These are phyloP conservation scores for Alauda arvensis DNA, from an alignment of 2,797 vertebrate genomes.

Conservation along the genomic window DNA sequence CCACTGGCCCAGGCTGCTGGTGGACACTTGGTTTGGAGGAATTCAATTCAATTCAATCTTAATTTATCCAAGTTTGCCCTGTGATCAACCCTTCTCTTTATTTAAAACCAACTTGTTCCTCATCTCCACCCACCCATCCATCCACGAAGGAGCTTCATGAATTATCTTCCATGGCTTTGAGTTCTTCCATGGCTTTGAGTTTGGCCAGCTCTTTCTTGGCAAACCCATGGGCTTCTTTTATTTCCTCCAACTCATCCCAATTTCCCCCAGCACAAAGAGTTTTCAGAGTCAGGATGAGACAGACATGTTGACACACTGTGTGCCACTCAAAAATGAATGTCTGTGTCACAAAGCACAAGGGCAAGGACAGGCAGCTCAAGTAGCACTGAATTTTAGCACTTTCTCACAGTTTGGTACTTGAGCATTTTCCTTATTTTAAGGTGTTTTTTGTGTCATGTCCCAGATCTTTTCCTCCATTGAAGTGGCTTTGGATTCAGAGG, in stretches of 20 bases:
- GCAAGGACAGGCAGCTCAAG: neutral
- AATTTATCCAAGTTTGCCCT: neutral
- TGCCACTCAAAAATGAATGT: neutral
- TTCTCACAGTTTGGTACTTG: neutral
- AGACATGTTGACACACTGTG: accelerated
- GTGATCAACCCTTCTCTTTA: neutral
- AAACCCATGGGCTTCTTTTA: neutral
- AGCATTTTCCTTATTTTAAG: neutral
- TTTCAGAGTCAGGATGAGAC: neutral
- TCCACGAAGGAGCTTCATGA: accelerated
- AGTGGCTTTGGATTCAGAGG: neutral
- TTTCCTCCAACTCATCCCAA: accelerated
- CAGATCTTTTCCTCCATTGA: neutral
- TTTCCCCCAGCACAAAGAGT: neutral
- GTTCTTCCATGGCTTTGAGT: neutral
- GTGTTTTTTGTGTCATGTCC: accelerated
- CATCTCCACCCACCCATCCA: neutral
- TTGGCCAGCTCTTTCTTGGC: neutral
- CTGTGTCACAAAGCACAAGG: neutral
- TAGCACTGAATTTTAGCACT: neutral
- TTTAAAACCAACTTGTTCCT: neutral
- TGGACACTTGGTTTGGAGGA: accelerated
- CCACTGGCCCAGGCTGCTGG: neutral
- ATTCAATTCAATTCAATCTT: accelerated
- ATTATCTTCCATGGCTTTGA: neutral